Conservation (phyloP, 2,113 vertebrate species). For the Eulacestoma nigropectus region DNA sequence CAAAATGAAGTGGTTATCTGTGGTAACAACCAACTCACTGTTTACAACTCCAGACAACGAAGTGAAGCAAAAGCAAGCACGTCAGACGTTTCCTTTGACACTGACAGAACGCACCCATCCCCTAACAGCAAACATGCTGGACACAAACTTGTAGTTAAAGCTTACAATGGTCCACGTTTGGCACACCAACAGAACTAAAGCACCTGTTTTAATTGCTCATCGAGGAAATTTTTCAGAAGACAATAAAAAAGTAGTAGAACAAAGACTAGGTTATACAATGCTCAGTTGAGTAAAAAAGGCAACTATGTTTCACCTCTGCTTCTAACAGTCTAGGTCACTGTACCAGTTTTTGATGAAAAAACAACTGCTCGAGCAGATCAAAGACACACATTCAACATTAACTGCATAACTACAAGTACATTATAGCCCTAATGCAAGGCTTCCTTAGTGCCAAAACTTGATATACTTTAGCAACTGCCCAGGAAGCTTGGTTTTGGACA, state of each 20-base stretch:
- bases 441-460: constrained; percentile 21
- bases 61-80: constrained; percentile 18
- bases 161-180: constrained; percentile 63
- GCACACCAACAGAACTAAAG: constrained; percentile 66
- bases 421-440: background rate
- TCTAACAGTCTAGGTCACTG: constrained; percentile 40
- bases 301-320: constrained; percentile 53
- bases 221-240: background rate
- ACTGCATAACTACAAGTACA: background rate
- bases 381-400: constrained; percentile 6
- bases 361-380: constrained; percentile 22
- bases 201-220: constrained; percentile 28
- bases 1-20: background rate
- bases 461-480: background rate
- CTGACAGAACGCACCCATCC: background rate
- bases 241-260: constrained; percentile 46
- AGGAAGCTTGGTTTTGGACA: background rate
- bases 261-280: constrained; percentile 30
- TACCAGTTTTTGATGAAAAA: constrained; percentile 7
- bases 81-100: background rate
- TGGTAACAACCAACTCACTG: background rate
- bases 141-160: constrained; percentile 6
- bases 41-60: background rate
- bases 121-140: background rate
- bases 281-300: constrained; percentile 58